phyloP scores from a whole-genome alignment of 2,797 vertebrate species.

The Gymnoscopelus braueri region DNA sequence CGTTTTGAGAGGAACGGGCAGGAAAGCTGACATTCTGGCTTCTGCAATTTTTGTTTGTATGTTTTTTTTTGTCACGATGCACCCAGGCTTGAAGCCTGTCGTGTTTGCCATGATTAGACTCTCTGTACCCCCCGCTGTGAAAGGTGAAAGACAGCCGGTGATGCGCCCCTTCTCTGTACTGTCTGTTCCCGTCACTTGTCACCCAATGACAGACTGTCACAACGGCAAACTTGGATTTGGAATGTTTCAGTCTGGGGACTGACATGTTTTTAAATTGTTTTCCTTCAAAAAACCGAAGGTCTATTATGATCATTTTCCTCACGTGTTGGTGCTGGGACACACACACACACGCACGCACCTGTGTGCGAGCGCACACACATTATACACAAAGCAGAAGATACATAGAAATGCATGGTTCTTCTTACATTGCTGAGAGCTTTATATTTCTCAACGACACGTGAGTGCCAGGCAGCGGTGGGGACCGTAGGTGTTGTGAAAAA shows the following conservation, averaged over 20 bases:
- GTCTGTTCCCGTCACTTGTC: conserved; percentile 26
- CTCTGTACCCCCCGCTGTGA: not conserved
- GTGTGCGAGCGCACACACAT: not conserved
- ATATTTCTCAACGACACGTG: not conserved
- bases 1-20: too few relatives aligned
- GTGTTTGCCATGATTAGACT: conserved; percentile 11
- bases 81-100: not conserved
- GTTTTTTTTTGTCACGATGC: too few relatives aligned
- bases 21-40: too few relatives aligned
- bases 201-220: conserved; percentile 28
- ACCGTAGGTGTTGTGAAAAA: too few relatives aligned
- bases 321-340: not conserved
- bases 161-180: not conserved
- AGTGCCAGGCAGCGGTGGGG: too few relatives aligned
- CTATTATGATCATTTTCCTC: conserved; percentile 17
- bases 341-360: not conserved
- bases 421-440: conserved; percentile 1
- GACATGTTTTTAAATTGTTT: conserved; percentile 45
- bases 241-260: conserved; percentile 42
- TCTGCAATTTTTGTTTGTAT: too few relatives aligned
- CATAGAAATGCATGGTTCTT: not conserved
- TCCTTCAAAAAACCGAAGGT: conserved; percentile 31
- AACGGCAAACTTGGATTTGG: conserved; percentile 2
- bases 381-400: not conserved
- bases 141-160: not conserved